phyloP scores from a whole-genome alignment of 2,797 vertebrate species.

The Notolabrus celidotus region DNA sequence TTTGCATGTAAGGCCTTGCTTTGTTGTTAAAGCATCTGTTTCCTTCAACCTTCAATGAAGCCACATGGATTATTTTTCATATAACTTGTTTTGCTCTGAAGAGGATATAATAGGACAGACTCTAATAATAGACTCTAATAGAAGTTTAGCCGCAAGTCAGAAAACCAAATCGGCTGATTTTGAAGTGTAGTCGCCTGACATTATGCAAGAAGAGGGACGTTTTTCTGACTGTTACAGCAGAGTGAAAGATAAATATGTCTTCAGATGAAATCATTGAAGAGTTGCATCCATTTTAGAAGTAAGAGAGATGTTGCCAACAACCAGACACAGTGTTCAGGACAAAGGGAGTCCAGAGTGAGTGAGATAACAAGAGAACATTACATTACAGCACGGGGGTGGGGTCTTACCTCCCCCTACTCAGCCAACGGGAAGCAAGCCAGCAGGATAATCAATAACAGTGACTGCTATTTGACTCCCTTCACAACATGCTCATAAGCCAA shows the following conservation, averaged over 20 bases:
- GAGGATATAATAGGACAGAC: background rate
- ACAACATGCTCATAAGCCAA: conserved; percentile 27
- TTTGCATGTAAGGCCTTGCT: too few species aligned
- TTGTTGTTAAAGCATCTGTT: conserved; percentile 4
- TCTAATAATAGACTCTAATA: too few species aligned
- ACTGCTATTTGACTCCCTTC: conserved; percentile 55
- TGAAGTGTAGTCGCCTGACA: background rate
- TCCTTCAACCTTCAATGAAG: background rate
- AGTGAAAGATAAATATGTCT: too few species aligned
- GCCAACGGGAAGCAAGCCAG: conserved; percentile 76
- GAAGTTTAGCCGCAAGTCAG: conserved; percentile 5
- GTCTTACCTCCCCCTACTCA: conserved; percentile 72
- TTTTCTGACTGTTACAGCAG: too few species aligned
- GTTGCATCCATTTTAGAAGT: too few species aligned
- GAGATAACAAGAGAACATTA: conserved; percentile 45
- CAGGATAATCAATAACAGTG: conserved; percentile 78
- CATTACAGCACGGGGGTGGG: conserved; percentile 59
- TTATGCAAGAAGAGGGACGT: conserved; percentile 2
- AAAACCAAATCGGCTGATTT: background rate
- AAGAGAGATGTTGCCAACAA: too few species aligned
- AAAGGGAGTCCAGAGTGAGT: conserved; percentile 39
- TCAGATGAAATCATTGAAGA: too few species aligned
- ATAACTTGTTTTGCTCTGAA: conserved; percentile 15
- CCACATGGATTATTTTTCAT: background rate
- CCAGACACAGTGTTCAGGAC: conserved; percentile 8